These are phyloP conservation scores for Cryptotis parvus DNA, from an alignment of 2,113 vertebrate species.

Conservation along the genomic window DNA sequence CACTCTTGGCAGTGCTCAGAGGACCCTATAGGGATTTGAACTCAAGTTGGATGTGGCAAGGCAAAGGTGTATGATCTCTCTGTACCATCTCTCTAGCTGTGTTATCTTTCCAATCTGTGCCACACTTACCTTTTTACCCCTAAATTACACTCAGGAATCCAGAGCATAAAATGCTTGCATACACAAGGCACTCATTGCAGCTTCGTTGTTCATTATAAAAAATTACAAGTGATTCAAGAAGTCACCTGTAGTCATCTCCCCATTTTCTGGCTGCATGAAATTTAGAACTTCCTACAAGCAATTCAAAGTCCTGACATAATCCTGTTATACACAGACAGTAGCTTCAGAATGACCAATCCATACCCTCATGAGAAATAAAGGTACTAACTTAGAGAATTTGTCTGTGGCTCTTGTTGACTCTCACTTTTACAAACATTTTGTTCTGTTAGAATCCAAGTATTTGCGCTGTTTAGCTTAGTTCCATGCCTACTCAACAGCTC, in stretches of 20 bases:
- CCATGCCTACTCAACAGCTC: background rate
- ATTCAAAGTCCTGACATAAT: background rate
- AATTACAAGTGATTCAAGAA: background rate
- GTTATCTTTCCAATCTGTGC: too few relatives aligned
- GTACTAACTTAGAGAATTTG: background rate
- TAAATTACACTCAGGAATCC: too few relatives aligned
- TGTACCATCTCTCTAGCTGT: too few relatives aligned
- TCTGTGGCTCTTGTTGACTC: background rate
- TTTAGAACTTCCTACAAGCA: background rate
- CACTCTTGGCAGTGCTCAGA: too few relatives aligned
- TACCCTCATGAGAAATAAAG: background rate
- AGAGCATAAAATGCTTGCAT: background rate
- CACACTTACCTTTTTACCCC: background rate
- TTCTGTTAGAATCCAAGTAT: background rate
- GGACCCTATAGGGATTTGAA: too few relatives aligned
- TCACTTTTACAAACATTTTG: background rate
- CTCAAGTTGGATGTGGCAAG: too few relatives aligned
- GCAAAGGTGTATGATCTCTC: accelerated
- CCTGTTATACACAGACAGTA: background rate
- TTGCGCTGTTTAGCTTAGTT: background rate
- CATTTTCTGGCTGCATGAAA: background rate
- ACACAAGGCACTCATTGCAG: background rate
- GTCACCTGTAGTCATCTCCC: background rate
- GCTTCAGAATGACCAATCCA: background rate
- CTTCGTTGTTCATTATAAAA: background rate